Evolutionary conservation across 64 coral and sea anemone genomes (phyloP).

Genomic region (Montipora foliosa): DNA sequence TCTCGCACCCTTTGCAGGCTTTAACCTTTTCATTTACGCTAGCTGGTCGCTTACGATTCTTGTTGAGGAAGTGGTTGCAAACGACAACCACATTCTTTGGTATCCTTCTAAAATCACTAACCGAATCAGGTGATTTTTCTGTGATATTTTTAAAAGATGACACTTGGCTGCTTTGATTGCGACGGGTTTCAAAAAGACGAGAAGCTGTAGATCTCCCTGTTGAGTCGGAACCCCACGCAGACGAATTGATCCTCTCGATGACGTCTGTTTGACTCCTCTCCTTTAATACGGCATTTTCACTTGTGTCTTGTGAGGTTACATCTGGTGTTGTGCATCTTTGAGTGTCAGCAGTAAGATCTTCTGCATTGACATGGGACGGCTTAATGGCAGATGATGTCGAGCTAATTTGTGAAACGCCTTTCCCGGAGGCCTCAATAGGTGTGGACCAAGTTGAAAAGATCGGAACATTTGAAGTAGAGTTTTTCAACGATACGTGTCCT

Average conservation of each 20-base stretch:
- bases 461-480: neutral
- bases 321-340: too few species aligned
- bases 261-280: too few species aligned
- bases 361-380: neutral
- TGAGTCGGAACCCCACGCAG: neutral
- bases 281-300: too few species aligned
- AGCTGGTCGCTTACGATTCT: neutral
- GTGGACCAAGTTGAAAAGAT: neutral
- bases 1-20: constrained; percentile 37
- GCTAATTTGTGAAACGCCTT: neutral
- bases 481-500: neutral
- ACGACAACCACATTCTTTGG: neutral
- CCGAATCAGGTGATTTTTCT: neutral
- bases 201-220: neutral
- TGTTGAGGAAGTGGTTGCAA: neutral
- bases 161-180: neutral
- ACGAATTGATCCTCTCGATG: too few species aligned
- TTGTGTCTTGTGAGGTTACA: too few species aligned
- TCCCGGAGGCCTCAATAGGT: neutral
- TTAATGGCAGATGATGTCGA: neutral
- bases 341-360: too few species aligned
- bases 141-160: neutral
- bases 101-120: neutral
- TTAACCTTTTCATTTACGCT: neutral
- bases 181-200: neutral